These are phyloP conservation scores for Prosapia bicincta DNA, from an alignment of 2,888 invertebrate genomes.

Conservation along the genomic window DNA sequence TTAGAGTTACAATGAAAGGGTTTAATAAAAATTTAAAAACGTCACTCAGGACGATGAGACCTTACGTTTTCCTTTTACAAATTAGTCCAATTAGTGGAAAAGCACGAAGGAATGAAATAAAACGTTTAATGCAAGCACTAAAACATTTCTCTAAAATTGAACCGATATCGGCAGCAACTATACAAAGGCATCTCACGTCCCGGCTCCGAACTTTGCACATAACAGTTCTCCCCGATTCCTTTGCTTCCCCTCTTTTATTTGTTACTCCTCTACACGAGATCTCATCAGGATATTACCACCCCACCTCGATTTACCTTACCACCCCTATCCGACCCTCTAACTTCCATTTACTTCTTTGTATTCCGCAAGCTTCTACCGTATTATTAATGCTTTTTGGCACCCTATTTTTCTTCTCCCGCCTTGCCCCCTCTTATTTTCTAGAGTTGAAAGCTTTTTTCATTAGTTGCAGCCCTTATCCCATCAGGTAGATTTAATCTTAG, in stretches of 20 bases:
- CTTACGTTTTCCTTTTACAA: background rate
- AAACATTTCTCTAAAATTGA: background rate
- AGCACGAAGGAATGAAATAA: background rate
- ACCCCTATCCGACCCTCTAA: background rate
- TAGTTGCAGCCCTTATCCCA: conserved; percentile 17
- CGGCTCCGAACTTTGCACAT: background rate
- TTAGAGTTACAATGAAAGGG: too few species aligned
- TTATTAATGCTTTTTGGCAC: conserved; percentile 2
- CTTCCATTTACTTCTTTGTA: conserved; percentile 1
- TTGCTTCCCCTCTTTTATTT: background rate
- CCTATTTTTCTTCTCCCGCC: conserved; percentile 6
- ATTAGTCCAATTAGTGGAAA: background rate
- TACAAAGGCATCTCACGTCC: background rate
- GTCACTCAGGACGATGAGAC: background rate
- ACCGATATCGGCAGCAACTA: background rate
- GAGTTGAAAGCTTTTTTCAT: conserved; percentile 26
- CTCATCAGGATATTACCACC: background rate
- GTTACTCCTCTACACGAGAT: background rate
- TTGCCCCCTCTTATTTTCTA: background rate
- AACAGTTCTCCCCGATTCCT: background rate
- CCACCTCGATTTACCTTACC: background rate
- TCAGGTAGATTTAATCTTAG: background rate
- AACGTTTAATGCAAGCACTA: background rate
- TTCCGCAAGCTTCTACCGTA: conserved; percentile 2
- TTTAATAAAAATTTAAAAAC: background rate